Percentiles rank a stretch among this genome's conserved stretches.
Evolutionary conservation across 2,888 invertebrate species (phyloP).

Genomic region (Eristalis intricaria): DNA sequence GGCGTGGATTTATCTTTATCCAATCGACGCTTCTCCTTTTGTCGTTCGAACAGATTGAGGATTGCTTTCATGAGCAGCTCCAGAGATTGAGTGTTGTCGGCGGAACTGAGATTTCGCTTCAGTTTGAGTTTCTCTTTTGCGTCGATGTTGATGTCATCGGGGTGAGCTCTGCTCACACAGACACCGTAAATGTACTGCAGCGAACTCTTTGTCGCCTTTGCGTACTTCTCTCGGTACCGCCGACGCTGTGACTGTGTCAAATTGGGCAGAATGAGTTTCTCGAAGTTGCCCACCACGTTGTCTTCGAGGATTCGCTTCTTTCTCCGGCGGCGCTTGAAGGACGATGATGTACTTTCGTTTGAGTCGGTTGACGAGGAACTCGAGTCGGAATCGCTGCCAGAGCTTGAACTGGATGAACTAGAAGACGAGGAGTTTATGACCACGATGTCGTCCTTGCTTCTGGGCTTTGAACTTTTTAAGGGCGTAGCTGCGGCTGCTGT

Average conservation of each 20-base stretch:
- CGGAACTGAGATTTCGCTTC: slow-evolving; percentile 77
- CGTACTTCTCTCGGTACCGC: slow-evolving; percentile 76
- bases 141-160: slow-evolving; percentile 13
- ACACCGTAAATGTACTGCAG: slow-evolving; percentile 78
- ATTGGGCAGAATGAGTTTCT: slow-evolving; percentile 77
- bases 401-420: slow-evolving; percentile 72
- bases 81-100: slow-evolving; percentile 76
- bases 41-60: slow-evolving; percentile 76
- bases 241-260: slow-evolving; percentile 74
- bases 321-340: slow-evolving; percentile 70
- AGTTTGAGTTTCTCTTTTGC: slow-evolving; percentile 76
- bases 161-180: slow-evolving; percentile 72
- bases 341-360: slow-evolving; percentile 67
- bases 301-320: slow-evolving; percentile 76
- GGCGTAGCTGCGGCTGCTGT: not conserved
- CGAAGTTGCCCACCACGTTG: slow-evolving; percentile 78
- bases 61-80: slow-evolving; percentile 78
- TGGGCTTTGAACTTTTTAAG: slow-evolving; percentile 25
- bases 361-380: slow-evolving; percentile 72
- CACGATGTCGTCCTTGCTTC: slow-evolving; percentile 60
- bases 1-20: slow-evolving; percentile 25
- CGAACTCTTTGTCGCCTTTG: slow-evolving; percentile 73
- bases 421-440: slow-evolving; percentile 72
- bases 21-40: slow-evolving; percentile 62
- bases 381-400: slow-evolving; percentile 66